These are phyloP conservation scores for Drosophila elegans DNA, from an alignment of 1,140 invertebrate species.

Conservation along the genomic window DNA sequence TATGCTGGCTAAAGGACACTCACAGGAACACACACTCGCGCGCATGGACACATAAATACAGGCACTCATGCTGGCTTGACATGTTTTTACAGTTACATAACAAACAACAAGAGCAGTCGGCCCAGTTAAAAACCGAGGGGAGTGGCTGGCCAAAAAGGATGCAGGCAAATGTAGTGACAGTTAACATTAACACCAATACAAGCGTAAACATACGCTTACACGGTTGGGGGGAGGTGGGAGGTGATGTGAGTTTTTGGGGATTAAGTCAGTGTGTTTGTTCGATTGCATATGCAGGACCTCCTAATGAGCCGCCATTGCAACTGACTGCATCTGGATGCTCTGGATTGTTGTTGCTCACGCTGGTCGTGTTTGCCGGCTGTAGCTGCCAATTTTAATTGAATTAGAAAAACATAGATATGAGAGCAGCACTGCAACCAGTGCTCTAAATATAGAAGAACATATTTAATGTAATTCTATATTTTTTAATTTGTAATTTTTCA, in stretches of 20 bases:
- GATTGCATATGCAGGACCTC: constrained; percentile 52
- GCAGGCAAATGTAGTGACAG: constrained; percentile 71
- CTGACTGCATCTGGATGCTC: constrained; percentile 16
- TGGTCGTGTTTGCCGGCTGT: constrained; percentile 27
- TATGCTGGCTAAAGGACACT: constrained; percentile 41
- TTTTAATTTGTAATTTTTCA: no score
- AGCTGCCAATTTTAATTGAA: constrained; percentile 80
- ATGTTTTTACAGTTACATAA: constrained; percentile 80
- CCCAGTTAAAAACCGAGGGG: constrained; percentile 1
- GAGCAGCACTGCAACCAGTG: constrained; percentile 6
- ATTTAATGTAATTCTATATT: no score
- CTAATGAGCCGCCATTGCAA: constrained; percentile 56
- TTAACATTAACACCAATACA: constrained; percentile 82
- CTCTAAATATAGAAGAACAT: no score
- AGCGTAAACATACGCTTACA: constrained; percentile 66
- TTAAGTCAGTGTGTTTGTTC: neutral
- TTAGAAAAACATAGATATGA: constrained; percentile 61
- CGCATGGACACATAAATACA: constrained; percentile 6
- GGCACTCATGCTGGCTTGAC: constrained; percentile 34
- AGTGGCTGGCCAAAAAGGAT: constrained; percentile 4
- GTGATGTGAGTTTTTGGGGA: constrained; percentile 3
- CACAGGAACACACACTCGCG: constrained; percentile 7
- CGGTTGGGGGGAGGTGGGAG: neutral
- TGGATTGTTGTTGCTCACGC: constrained; percentile 6
- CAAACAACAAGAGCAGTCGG: constrained; percentile 56